Base-by-base conservation (phyloP, 2,888 invertebrate species). In the Kryphioiulus occultus region DNA sequence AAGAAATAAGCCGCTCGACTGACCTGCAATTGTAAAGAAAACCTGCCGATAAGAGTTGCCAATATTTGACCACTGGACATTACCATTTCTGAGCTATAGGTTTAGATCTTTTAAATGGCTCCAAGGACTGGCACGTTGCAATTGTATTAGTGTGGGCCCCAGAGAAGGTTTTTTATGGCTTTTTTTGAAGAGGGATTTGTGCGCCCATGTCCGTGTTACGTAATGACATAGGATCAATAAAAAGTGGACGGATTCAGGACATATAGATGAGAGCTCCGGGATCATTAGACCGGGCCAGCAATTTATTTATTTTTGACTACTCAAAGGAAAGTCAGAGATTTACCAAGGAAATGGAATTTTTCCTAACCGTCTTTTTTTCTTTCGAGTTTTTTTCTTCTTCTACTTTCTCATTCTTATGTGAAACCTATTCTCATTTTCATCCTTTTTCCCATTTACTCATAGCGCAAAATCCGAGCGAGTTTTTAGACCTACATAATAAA, bases 261-360 rank as follows among this genome's bases (percentile, higher is more conserved):
- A 68, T 68, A 68, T 68, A 68, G 68, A 68, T 68, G 68, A 68
- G 68, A 68, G 68, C 68, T 68, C 68, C 84, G 84, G 84, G 42
- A 84, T 84, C 84, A 84, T 84, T 84, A 84, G 84, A 68, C 68
- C 84, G n/a, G 42, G 42, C n/a, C 39, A 39, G 84, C 39, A 35
- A 84, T 84, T 84, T 84, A 39, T 84, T 84, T 84, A 84, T 84
- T 84, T 84, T 84, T 84, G 84, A 68, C 68, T 68, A 68, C 68
- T 68, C 84, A 39, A 84, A 84, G 42, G 35, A 84, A 84, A 84
- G 42, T 84, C 84, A 84, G 84, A 84, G 84, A 84, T 84, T 84
- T 84, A 84, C 84, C 39, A 84, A 84, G 84, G 84, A 35, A 84
- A 84, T 84, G 84, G 42, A 22, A 84, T 84, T 84, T 68, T 68